phyloP scores from a whole-genome alignment of 2,797 vertebrate genomes.

The Serranus cabrilla region DNA sequence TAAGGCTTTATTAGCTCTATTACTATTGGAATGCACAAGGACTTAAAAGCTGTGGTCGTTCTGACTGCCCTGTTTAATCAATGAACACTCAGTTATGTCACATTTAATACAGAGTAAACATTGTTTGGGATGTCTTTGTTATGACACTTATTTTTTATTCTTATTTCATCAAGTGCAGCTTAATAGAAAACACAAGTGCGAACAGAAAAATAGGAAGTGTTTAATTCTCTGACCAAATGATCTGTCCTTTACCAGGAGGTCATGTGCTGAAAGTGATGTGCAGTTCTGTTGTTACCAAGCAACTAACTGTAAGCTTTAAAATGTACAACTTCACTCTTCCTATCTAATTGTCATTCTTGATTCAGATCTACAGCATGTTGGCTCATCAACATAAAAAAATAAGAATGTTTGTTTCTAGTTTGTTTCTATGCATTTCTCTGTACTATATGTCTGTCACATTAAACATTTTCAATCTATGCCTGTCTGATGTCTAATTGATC shows the following conservation, averaged over 20 bases:
- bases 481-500: not conserved
- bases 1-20: no score
- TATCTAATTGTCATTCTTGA: not conserved
- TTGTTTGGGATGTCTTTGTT: no score
- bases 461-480: not conserved
- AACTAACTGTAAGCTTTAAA: no score
- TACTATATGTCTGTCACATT: not conserved
- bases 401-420: no score
- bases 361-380: conserved; percentile 21
- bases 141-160: no score
- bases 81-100: no score
- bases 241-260: conserved; percentile 5
- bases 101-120: no score
- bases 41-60: no score
- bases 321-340: no score
- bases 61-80: no score
- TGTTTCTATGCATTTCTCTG: not conserved
- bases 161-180: not conserved
- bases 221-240: not conserved
- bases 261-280: conserved; percentile 10
- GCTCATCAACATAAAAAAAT: not conserved
- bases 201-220: not conserved
- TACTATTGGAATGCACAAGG: no score
- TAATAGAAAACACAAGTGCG: not conserved
- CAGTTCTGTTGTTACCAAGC: conserved; percentile 24